Conservation (phyloP, 2,888 invertebrate species). For the Strigamia maritima region DNA sequence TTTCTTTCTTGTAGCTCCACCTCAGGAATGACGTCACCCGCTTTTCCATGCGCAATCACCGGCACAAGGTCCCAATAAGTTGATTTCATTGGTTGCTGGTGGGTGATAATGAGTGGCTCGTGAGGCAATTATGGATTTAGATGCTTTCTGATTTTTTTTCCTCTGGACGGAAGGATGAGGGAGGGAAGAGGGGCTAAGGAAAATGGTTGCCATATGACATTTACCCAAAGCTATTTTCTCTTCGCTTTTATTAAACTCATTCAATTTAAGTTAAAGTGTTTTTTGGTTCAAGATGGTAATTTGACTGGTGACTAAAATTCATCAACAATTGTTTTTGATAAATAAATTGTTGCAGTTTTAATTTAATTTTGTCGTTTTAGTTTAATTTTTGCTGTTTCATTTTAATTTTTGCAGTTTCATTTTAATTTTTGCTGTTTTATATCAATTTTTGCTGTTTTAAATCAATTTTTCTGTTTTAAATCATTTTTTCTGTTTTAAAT, state of each 20-base stretch:
- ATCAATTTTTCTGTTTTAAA: no score
- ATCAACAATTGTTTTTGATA: no score
- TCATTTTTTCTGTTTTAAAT: no score
- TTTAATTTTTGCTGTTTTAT: no score
- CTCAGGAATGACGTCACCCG: not conserved
- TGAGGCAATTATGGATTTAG: conserved; percentile 16
- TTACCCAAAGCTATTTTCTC: not conserved
- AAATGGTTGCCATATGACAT: conserved; percentile 23
- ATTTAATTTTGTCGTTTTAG: no score
- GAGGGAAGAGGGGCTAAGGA: not conserved
- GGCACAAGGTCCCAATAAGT: not conserved
- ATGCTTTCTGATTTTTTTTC: not conserved
- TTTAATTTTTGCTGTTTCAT: no score
- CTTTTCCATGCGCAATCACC: not conserved
- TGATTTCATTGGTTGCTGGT: not conserved
- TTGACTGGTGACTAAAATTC: no score
- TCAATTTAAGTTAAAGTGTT: not conserved
- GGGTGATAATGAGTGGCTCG: conserved; percentile 19
- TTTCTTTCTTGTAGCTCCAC: not conserved
- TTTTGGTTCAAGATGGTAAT: not conserved
- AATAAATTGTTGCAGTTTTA: no score
- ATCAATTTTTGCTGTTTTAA: no score
- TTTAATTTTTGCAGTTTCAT: no score
- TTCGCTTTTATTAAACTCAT: not conserved
- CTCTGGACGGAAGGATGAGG: not conserved